phyloP scores from a whole-genome alignment of 2,888 invertebrate species.

The Drosophila conformis region DNA sequence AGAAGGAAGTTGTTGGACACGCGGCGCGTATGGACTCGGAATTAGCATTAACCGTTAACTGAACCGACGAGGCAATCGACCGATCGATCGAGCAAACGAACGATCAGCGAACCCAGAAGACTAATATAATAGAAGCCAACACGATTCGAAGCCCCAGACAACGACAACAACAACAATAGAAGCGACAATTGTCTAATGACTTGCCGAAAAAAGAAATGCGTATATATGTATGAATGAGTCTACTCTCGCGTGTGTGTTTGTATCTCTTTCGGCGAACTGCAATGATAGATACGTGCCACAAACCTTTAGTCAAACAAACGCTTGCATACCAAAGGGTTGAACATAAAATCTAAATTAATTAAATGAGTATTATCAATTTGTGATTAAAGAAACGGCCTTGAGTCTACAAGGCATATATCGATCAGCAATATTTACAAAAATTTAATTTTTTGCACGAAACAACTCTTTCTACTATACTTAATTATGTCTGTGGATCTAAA shows the following conservation, averaged over 20 bases:
- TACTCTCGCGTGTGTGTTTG: slow-evolving; percentile 12
- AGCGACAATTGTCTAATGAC: slow-evolving; percentile 33
- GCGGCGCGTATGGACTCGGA: slow-evolving; percentile 61
- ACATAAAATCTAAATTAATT: not conserved
- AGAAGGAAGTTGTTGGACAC: slow-evolving; percentile 56
- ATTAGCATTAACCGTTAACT: slow-evolving; percentile 76
- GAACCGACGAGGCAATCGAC: slow-evolving; percentile 60
- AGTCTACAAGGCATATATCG: not conserved
- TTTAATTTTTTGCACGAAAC: not conserved
- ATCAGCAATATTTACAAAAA: not conserved
- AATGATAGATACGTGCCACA: slow-evolving; percentile 24
- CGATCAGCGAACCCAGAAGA: slow-evolving; percentile 52
- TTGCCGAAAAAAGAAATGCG: slow-evolving; percentile 38
- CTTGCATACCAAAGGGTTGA: not conserved
- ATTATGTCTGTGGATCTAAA: not conserved
- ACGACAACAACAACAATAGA: slow-evolving; percentile 15
- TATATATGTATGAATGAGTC: not conserved
- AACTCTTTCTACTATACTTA: not conserved
- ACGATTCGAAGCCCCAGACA: slow-evolving; percentile 21
- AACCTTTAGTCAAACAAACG: slow-evolving; percentile 14
- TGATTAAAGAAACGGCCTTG: not conserved
- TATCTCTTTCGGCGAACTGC: slow-evolving; percentile 22
- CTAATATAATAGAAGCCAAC: slow-evolving; percentile 1
- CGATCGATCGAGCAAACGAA: slow-evolving; percentile 29
- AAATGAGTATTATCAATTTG: not conserved